These are phyloP conservation scores for Enteromius mattozi DNA, from an alignment of 2,797 vertebrate species.

Conservation along the genomic window DNA sequence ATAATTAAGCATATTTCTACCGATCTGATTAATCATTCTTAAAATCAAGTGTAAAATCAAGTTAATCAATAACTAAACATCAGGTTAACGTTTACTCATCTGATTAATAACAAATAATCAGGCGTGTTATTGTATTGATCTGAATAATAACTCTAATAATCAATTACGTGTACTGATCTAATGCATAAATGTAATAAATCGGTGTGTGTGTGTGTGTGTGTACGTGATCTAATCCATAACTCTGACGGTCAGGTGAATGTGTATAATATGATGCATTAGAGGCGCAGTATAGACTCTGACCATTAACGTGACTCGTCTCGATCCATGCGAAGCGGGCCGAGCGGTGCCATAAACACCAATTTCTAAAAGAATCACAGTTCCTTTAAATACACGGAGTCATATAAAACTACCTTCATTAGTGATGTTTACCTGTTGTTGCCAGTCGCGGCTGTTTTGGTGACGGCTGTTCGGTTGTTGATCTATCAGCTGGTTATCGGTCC, in stretches of 20 bases:
- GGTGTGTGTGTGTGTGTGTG: not conserved
- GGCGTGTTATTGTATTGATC: not conserved
- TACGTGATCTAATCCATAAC: not conserved
- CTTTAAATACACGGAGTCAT: not conserved
- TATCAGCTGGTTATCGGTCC: slow-evolving; percentile 73
- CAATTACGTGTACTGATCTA: not conserved
- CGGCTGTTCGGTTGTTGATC: slow-evolving; percentile 74
- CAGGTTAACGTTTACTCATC: not conserved
- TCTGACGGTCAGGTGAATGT: slow-evolving; percentile 7
- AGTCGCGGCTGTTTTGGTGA: slow-evolving; percentile 41
- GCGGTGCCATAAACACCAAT: not conserved
- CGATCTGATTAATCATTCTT: not conserved
- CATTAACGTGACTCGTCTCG: slow-evolving; percentile 35
- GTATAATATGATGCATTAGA: slow-evolving; percentile 15
- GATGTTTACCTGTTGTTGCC: slow-evolving; percentile 66
- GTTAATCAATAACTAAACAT: not conserved
- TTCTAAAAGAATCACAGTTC: not conserved
- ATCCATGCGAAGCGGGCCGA: slow-evolving; percentile 33
- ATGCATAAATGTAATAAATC: not conserved
- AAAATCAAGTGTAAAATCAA: not conserved
- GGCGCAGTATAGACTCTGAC: slow-evolving; percentile 32
- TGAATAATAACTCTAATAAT: not conserved
- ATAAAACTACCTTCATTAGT: not conserved
- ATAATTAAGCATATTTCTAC: not conserved
- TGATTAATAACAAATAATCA: not conserved